phyloP scores from a whole-genome alignment of 2,113 vertebrate genomes.

The Grantiella picta region DNA sequence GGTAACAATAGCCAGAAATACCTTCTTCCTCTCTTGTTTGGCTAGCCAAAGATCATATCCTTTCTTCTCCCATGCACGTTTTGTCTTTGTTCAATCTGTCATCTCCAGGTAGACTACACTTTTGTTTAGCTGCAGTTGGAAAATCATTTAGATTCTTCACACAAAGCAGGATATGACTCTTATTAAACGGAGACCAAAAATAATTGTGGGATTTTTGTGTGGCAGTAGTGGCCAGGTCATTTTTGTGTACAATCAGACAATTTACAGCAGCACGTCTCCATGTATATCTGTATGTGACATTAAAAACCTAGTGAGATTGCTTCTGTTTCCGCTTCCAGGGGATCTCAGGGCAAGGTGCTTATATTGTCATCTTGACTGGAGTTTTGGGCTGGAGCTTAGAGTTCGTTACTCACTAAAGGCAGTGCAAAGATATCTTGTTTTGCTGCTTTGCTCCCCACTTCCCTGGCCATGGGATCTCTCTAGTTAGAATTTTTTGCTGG shows the following conservation, averaged over 20 bases:
- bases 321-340: not conserved
- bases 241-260: not conserved
- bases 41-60: constrained; percentile 43
- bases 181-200: not conserved
- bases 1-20: constrained; percentile 62
- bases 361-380: not conserved
- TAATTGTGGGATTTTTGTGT: not conserved
- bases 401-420: not conserved
- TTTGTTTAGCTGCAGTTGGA: constrained; percentile 54
- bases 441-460: not conserved
- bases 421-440: not conserved
- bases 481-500: not conserved
- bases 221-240: not conserved
- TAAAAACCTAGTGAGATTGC: not conserved
- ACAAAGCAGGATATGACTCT: constrained; percentile 48
- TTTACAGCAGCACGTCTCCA: not conserved
- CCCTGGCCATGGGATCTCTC: rapidly evolving
- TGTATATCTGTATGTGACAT: not conserved
- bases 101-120: constrained; percentile 48
- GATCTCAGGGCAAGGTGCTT: not conserved
- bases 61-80: constrained; percentile 3
- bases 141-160: constrained; percentile 44
- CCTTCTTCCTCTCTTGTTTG: constrained; percentile 41
- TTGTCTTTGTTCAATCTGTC: constrained; percentile 30
- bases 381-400: constrained; percentile 6